phyloP scores from a whole-genome alignment of 2,797 vertebrate species.

The Rhynchotus rufescens region DNA sequence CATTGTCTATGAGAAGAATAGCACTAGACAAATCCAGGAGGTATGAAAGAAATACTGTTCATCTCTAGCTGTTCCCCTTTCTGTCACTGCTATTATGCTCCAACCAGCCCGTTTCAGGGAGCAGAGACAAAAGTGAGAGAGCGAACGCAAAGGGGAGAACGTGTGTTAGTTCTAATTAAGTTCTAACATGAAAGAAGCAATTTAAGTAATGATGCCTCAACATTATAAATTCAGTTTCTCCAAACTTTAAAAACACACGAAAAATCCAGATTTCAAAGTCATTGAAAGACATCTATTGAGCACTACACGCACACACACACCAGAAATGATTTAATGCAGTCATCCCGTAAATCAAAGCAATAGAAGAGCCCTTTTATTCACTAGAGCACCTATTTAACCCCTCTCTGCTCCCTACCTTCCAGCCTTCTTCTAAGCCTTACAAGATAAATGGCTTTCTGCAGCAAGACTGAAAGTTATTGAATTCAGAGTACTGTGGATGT shows the following conservation, averaged over 20 bases:
- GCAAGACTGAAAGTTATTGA: neutral
- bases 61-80: too few species aligned
- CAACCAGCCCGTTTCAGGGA: neutral
- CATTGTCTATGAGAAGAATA: neutral
- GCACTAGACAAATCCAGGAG: neutral
- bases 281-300: neutral
- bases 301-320: neutral
- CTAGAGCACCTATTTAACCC: neutral
- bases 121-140: neutral
- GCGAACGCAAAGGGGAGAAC: neutral
- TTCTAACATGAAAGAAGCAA: neutral
- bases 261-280: neutral
- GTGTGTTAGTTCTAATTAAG: neutral
- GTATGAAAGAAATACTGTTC: neutral
- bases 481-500: neutral
- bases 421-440: neutral
- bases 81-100: neutral
- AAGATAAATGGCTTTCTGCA: neutral
- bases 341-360: neutral
- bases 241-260: neutral
- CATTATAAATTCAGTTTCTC: accelerated
- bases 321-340: neutral
- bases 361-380: neutral
- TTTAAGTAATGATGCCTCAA: neutral
- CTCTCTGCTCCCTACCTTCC: neutral